Conservation (phyloP, 2,797 vertebrate species). For the Chaetophractus vellerosus region DNA sequence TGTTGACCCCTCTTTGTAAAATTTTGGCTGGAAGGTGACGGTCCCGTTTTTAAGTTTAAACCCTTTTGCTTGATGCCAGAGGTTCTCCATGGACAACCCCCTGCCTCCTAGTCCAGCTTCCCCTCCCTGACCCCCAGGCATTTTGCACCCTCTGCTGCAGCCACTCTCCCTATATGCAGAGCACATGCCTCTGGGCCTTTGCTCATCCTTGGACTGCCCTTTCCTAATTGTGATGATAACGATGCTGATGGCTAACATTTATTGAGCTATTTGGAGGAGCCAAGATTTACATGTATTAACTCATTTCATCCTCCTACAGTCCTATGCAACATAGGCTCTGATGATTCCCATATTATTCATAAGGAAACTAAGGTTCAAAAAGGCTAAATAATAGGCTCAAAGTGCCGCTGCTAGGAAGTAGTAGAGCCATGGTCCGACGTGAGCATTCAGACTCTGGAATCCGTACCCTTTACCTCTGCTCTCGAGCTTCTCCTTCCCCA, state of each 20-base stretch:
- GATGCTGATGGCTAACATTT: neutral
- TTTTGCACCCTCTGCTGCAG: neutral
- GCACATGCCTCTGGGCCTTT: neutral
- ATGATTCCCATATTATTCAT: neutral
- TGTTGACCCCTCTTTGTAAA: neutral
- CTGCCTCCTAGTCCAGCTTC: neutral
- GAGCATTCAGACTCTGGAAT: neutral
- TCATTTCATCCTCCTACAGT: neutral
- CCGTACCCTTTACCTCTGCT: neutral
- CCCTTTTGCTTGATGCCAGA: neutral
- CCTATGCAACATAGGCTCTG: neutral
- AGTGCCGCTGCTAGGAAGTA: neutral
- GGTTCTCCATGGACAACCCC: neutral
- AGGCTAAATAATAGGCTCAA: neutral
- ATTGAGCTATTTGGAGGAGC: neutral
- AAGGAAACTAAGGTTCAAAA: neutral
- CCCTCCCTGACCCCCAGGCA: too few relatives aligned
- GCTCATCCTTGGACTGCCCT: slow-evolving; percentile 18
- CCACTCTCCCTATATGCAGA: neutral
- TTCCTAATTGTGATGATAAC: neutral
- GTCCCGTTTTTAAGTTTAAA: neutral
- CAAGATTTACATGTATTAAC: neutral
- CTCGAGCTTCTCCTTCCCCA: neutral
- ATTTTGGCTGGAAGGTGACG: neutral
- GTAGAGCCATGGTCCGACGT: neutral